phyloP scores from a whole-genome alignment of 2,113 vertebrate genomes.

The Pungitius pungitius region DNA sequence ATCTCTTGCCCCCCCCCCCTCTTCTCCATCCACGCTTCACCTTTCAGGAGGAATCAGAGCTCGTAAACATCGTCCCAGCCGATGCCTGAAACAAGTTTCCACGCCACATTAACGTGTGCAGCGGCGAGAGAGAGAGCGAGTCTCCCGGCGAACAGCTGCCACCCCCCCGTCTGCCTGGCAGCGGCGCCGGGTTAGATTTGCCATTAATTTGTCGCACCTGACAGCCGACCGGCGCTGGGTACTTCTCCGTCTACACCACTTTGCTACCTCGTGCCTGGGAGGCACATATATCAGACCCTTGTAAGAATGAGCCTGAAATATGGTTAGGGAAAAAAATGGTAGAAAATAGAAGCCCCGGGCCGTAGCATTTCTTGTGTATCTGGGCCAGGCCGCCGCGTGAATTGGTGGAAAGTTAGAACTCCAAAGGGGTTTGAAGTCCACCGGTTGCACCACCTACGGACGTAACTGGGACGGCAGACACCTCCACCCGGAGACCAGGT shows the following conservation, averaged over 20 bases:
- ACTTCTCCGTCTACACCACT: constrained; percentile 60
- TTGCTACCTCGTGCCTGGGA: constrained; percentile 63
- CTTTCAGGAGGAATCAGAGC: constrained; percentile 67
- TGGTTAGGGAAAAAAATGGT: constrained; percentile 63
- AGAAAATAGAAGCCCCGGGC: constrained; percentile 55
- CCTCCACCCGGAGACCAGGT: background rate
- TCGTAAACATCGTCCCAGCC: constrained; percentile 62
- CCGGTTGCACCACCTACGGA: constrained; percentile 1
- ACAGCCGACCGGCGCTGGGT: constrained; percentile 70
- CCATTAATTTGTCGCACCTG: constrained; percentile 77
- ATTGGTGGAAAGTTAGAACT: constrained; percentile 44
- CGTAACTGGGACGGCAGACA: constrained; percentile 27
- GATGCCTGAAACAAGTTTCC: constrained; percentile 71
- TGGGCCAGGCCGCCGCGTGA: constrained; percentile 61
- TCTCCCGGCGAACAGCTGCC: constrained; percentile 74
- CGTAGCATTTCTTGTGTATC: constrained; percentile 65
- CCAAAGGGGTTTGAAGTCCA: constrained; percentile 7
- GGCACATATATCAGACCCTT: constrained; percentile 58
- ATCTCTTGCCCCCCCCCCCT: constrained; percentile 46
- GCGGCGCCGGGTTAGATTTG: constrained; percentile 57
- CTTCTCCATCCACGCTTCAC: constrained; percentile 54
- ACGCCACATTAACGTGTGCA: constrained; percentile 61
- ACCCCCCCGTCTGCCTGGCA: constrained; percentile 61
- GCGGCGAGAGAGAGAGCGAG: constrained; percentile 44
- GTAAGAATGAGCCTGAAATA: constrained; percentile 76